A percentile compares a stretch with the other conserved stretches of the same genome.
phyloP scores from a whole-genome alignment of 1,140 invertebrate genomes.

The Ostrea denselamellosa region DNA sequence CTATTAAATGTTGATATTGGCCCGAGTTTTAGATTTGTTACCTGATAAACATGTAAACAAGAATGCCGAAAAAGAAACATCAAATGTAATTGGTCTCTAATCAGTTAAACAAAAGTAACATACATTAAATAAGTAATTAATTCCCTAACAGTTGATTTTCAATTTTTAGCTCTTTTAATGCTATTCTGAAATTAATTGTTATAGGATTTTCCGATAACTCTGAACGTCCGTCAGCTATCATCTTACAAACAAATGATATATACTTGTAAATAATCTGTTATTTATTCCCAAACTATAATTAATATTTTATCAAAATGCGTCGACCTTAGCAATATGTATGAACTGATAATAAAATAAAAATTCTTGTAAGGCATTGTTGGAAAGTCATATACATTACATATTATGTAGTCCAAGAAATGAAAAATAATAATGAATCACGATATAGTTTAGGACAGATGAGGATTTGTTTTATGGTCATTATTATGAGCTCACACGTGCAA shows the following conservation, averaged over 20 bases:
- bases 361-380: too few relatives aligned
- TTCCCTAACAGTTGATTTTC: background rate
- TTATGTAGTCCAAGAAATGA: too few relatives aligned
- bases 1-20: constrained; percentile 10
- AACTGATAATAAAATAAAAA: too few relatives aligned
- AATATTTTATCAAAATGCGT: too few relatives aligned
- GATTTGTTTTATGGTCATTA: too few relatives aligned
- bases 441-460: too few relatives aligned
- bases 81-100: background rate
- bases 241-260: background rate
- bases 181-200: constrained; percentile 20
- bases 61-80: constrained; percentile 2
- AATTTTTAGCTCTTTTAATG: background rate
- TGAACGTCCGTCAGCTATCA: background rate
- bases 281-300: too few relatives aligned
- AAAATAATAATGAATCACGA: too few relatives aligned
- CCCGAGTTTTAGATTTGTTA: background rate
- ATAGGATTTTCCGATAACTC: background rate
- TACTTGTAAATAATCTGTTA: too few relatives aligned
- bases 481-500: too few relatives aligned
- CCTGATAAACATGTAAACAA: constrained; percentile 16
- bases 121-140: background rate
- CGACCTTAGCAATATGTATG: too few relatives aligned
- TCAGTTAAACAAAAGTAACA: background rate
- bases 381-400: too few relatives aligned